Evolutionary conservation across 2,113 vertebrate species (phyloP), one percentile per base, ranked within the genome.

Genomic region (Carassius gibelio): DNA sequence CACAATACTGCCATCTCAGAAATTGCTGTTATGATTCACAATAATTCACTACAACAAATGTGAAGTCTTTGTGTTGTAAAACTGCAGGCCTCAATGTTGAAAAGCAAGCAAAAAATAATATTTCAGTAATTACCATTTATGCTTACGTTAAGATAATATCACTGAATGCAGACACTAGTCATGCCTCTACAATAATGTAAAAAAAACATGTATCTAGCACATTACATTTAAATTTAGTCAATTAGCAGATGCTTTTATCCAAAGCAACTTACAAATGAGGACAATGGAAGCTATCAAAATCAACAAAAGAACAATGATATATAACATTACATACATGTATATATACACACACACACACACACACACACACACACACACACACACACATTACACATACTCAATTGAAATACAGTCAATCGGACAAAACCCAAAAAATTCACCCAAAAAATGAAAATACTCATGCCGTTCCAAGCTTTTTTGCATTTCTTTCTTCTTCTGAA

Each of bases 1-100:
- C 84, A 91, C 26, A 52, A 89, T 38, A 61, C 79, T 21, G 8
- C n/a, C 23, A 81, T 86, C 38, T 13, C 71, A 78, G 87, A 88
- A 88, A 89, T 83, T 91, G 50, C n/a, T 36, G 15, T 13, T 62
- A 48, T 45, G 26, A 62, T 38, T 30, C 23, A 7, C 23, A 36
- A 45, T 4, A 38, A 68, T 19, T 1, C 11, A 26, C 13, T 64
- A 26, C 8, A 23, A 23, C 8, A n/a, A 62, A 23, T 6, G 10
- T 14, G 23, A 66, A 66, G 11, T 66, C 62, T 66, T 30, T 68
- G 15, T 34, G 17, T 34, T 14, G 5, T 34, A 34, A 68, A 68
- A 30, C n/a, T 26, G 61, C 61, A 64, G 61, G 61, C 61, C 61
- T 64, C 61, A 59, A 26, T 26, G 61, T 23, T 26, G n/a, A 23